Conservation (phyloP, 2,113 vertebrate genomes). For the Trichomycterus rosablanca region DNA sequence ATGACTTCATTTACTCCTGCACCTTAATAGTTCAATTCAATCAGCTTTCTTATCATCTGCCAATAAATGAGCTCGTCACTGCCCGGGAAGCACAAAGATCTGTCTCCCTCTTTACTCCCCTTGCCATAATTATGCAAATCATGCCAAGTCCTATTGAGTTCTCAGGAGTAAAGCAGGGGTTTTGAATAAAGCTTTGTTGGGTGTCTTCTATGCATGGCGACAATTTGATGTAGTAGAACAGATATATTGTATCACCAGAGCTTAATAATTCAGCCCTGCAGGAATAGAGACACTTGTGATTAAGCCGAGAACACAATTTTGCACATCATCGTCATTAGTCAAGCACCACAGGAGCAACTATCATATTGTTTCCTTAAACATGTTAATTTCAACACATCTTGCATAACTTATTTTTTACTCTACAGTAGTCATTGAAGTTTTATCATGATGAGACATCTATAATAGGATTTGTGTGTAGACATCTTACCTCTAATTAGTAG, state of each 20-base stretch:
- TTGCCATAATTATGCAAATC: conserved; percentile 39
- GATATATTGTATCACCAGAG: not conserved
- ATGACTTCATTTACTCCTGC: conserved; percentile 29
- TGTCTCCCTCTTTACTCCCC: too few species aligned
- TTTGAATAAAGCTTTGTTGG: conserved; percentile 3
- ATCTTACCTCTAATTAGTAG: too few species aligned
- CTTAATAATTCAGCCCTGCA: not conserved
- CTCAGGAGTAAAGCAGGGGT: conserved; percentile 18
- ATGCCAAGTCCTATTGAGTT: too few species aligned
- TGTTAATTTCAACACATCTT: too few species aligned
- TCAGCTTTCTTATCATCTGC: conserved; percentile 20
- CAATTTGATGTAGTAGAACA: not conserved
- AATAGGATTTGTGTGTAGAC: too few species aligned
- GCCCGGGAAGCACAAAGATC: conserved; percentile 23
- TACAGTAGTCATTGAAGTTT: too few species aligned
- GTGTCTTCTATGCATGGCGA: conserved; percentile 13
- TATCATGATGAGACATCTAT: too few species aligned
- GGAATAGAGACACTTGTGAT: not conserved
- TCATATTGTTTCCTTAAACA: too few species aligned
- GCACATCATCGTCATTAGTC: not conserved
- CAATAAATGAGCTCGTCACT: conserved; percentile 22
- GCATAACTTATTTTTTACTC: too few species aligned
- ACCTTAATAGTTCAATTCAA: conserved; percentile 32
- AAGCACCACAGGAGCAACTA: not conserved
- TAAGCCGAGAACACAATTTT: not conserved